Evolutionary conservation across 2,888 invertebrate genomes (phyloP), one percentile per base, ranked within the genome.

Genomic region (Tinea pellionella): DNA sequence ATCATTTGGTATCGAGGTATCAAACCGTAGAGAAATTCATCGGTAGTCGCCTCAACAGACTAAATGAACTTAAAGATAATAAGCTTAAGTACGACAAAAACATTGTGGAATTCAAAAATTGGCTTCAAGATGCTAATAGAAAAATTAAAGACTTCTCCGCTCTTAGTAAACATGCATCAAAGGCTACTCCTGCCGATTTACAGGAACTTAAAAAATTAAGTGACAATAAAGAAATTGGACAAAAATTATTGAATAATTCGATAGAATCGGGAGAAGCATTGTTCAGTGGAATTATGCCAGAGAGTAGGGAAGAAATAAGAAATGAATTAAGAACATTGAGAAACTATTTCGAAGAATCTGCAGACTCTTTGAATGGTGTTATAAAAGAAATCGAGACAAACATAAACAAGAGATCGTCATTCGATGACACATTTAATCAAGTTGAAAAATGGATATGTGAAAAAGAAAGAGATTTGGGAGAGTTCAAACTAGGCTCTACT

Each of bases 381-480:
- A 92, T 96, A 65, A 96, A 96, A 75, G 93, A 93, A 68, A 93
- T 96, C 15, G 97, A 98, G 85, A 94, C 93, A 0, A 93, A 94
- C 42, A 90, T 97, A 63, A 93, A 96, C 73, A 96, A 97, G 68
- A 91, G 97, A 77, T 95, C 96, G 2, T 96, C 96, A 0, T 96
- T 98, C 74, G 97, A 97, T 74, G 97, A 97, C 68, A 96, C 95
- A 63, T 94, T 95, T 66, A 92, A 92, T 56, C 96, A 96, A 89
- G 92, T 97, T 7, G 92, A 93, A 65, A 91, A 93, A 71, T 98
- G 97, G 95, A 89, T 98, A 29, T 89, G 90, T 61, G 96, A 96
- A 0, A 93, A 94, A 72, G 89, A 90, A 58, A 93, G 93, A 71
- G 86, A 96, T 37, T 90, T 92, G 1, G 91, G 91, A 42, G 91